phyloP scores from a whole-genome alignment of 2,888 invertebrate genomes.

The Melinaea marsaeus region DNA sequence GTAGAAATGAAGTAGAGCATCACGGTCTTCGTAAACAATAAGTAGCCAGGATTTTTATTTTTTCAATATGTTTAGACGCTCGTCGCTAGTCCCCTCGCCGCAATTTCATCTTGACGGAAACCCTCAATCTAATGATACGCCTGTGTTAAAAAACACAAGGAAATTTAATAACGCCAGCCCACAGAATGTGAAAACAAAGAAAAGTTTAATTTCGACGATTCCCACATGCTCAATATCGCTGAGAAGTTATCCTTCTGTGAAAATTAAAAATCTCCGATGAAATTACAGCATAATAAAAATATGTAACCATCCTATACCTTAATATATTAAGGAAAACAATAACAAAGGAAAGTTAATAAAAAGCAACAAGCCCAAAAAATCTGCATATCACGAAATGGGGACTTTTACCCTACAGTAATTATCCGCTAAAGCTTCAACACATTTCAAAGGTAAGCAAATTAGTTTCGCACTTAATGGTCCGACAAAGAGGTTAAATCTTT shows the following conservation, averaged over 20 bases:
- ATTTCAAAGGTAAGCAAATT: slow-evolving; percentile 78
- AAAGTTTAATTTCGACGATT: slow-evolving; percentile 76
- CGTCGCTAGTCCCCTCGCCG: slow-evolving; percentile 67
- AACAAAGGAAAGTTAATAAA: slow-evolving; percentile 15
- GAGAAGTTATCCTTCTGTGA: slow-evolving; percentile 57
- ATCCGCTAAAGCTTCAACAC: slow-evolving; percentile 71
- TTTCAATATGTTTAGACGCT: slow-evolving; percentile 77
- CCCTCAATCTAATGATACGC: slow-evolving; percentile 79
- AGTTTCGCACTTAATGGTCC: slow-evolving; percentile 77
- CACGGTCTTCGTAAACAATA: slow-evolving; percentile 43
- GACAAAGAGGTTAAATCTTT: slow-evolving; percentile 78
- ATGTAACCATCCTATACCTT: slow-evolving; percentile 5
- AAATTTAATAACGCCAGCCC: slow-evolving; percentile 76
- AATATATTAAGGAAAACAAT: slow-evolving; percentile 9
- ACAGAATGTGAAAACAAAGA: slow-evolving; percentile 72
- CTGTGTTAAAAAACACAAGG: slow-evolving; percentile 79
- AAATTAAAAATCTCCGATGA: slow-evolving; percentile 46
- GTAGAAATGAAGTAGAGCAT: slow-evolving; percentile 46
- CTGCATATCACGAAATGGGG: slow-evolving; percentile 71
- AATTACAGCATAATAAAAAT: slow-evolving; percentile 19
- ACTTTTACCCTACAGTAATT: slow-evolving; percentile 65
- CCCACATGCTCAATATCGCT: slow-evolving; percentile 75
- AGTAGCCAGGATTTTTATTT: slow-evolving; percentile 76
- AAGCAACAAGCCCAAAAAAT: slow-evolving; percentile 44
- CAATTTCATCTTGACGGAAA: slow-evolving; percentile 78